Conservation (phyloP, 2,113 vertebrate genomes). For the Entomyzon cyanotis region DNA sequence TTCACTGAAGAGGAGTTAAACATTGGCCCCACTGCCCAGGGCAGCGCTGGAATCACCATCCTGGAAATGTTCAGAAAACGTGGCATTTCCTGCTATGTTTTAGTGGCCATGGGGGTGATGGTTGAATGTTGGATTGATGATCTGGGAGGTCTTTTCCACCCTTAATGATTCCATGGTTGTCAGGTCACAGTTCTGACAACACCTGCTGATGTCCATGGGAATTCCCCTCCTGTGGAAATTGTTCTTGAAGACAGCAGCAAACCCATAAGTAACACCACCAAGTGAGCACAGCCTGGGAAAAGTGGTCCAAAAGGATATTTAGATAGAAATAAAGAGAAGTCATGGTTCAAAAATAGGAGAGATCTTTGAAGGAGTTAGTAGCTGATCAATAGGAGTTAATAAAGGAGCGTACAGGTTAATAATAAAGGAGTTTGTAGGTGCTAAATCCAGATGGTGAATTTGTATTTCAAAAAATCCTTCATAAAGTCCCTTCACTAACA, state of each 20-base stretch:
- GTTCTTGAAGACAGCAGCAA: neutral
- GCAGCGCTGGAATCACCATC: neutral
- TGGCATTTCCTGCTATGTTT: neutral
- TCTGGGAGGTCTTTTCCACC: neutral
- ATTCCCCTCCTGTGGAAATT: neutral
- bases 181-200: neutral
- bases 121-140: neutral
- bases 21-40: neutral
- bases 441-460: neutral
- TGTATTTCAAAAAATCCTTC: neutral
- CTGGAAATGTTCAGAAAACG: neutral
- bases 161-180: neutral
- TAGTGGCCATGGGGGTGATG: neutral
- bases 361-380: neutral
- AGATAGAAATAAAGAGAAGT: neutral
- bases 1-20: neutral
- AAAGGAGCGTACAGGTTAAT: too few relatives aligned
- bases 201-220: neutral
- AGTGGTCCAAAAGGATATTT: neutral
- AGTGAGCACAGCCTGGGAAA: neutral
- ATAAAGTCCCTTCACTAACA: neutral
- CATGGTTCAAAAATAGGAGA: neutral
- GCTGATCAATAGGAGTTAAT: neutral
- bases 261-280: neutral
- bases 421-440: neutral